phyloP scores from a whole-genome alignment of 1,140 invertebrate genomes.

The Listronotus bonariensis region DNA sequence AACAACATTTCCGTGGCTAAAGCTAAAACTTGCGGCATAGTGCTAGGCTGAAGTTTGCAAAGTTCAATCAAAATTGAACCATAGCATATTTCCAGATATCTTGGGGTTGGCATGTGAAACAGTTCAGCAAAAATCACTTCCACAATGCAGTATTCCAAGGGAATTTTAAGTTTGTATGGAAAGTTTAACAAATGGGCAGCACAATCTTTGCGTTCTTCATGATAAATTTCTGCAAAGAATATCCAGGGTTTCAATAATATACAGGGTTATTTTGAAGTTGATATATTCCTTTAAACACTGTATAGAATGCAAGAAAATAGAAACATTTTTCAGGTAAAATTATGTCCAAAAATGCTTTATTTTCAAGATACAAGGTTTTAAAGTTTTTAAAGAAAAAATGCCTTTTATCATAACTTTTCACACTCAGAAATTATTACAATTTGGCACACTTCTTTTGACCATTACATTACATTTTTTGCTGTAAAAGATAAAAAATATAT shows the following conservation, averaged over 20 bases:
- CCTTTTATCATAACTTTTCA: too few relatives aligned
- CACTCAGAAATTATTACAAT: too few relatives aligned
- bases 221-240: slow-evolving; percentile 70
- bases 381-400: not conserved
- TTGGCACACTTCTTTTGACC: too few relatives aligned
- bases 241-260: not conserved
- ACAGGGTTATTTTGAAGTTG: too few relatives aligned
- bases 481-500: too few relatives aligned
- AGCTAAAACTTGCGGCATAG: slow-evolving; percentile 96
- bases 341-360: too few relatives aligned
- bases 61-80: slow-evolving; percentile 95
- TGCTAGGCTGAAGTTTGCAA: slow-evolving; percentile 94
- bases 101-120: slow-evolving; percentile 87
- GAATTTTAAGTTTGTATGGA: slow-evolving; percentile 92
- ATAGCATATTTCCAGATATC: slow-evolving; percentile 92
- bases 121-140: slow-evolving; percentile 95
- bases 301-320: too few relatives aligned
- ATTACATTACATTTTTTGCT: too few relatives aligned
- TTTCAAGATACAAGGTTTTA: too few relatives aligned
- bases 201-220: slow-evolving; percentile 92
- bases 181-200: slow-evolving; percentile 90
- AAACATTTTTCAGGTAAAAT: too few relatives aligned
- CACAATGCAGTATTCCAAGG: slow-evolving; percentile 97
- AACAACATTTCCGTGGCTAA: slow-evolving; percentile 98
- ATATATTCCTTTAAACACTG: too few relatives aligned